phyloP scores from a whole-genome alignment of 2,113 vertebrate genomes.

The Gymnocephalus cernua region DNA sequence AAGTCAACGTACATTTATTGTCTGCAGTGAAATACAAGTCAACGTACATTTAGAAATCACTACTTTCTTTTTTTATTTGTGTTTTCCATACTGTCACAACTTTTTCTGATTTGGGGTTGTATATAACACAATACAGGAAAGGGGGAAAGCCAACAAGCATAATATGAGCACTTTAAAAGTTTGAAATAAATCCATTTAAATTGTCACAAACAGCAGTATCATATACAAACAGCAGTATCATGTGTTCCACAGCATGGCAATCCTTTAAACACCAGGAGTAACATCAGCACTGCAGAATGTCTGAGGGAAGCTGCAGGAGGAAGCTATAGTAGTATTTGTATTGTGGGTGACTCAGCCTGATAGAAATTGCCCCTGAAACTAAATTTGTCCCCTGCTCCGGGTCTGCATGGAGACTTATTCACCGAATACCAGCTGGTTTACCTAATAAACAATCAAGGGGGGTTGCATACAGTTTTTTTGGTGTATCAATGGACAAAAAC shows the following conservation, averaged over 20 bases:
- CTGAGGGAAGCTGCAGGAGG: neutral
- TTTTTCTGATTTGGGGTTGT: no score
- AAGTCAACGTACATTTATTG: no score
- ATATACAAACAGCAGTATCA: neutral
- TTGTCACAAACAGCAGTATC: neutral
- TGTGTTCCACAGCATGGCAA: slow-evolving; percentile 7
- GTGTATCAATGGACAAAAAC: no score
- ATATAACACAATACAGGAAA: no score
- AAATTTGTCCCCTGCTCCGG: neutral
- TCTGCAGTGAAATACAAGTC: no score
- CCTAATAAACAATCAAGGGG: no score
- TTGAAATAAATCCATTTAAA: neutral
- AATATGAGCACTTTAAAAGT: neutral
- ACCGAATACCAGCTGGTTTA: neutral
- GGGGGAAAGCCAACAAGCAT: no score
- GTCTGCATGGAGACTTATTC: neutral
- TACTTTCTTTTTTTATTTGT: no score
- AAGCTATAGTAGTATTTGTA: slow-evolving; percentile 11
- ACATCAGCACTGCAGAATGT: neutral
- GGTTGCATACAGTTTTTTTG: no score
- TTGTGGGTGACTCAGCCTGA: slow-evolving; percentile 12
- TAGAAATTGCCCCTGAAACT: slow-evolving; percentile 15
- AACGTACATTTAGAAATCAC: no score
- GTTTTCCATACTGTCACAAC: no score
- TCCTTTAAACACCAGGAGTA: slow-evolving; percentile 4